Conservation (phyloP, 2,888 invertebrate genomes). For the Drosophila atripex region DNA sequence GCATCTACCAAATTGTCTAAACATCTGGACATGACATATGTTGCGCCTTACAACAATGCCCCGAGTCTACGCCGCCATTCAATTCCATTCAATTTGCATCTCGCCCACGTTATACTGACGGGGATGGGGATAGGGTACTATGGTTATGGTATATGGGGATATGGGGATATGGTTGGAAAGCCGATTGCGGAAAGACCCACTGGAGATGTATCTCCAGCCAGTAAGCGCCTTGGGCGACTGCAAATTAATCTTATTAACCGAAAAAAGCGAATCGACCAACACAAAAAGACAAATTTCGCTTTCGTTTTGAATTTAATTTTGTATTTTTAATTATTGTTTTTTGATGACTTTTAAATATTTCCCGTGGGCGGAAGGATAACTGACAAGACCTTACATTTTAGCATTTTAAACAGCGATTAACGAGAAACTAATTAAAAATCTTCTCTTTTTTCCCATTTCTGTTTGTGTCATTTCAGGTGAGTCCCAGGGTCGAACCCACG, state of each 20-base stretch:
- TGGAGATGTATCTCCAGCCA: constrained; percentile 44
- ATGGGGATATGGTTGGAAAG: no score
- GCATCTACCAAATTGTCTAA: constrained; percentile 31
- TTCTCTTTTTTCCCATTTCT: constrained; percentile 31
- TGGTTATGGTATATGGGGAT: no score
- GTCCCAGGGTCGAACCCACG: constrained; percentile 36
- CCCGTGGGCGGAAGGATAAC: constrained; percentile 38
- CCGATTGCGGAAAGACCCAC: constrained; percentile 29
- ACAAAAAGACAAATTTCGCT: constrained; percentile 46
- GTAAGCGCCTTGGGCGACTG: constrained; percentile 58
- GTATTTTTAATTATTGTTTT: constrained; percentile 1
- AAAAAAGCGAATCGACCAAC: constrained; percentile 35
- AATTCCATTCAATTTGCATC: constrained; percentile 62
- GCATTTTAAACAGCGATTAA: constrained; percentile 2
- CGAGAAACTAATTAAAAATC: constrained; percentile 41
- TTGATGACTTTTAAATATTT: constrained; percentile 3
- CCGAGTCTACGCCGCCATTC: constrained; percentile 22
- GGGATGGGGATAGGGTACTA: no score
- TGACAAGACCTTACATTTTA: constrained; percentile 15
- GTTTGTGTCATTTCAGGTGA: constrained; percentile 38
- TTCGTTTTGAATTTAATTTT: constrained; percentile 32
- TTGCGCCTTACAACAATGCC: constrained; percentile 15
- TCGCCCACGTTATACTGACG: constrained; percentile 50
- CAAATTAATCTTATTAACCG: constrained; percentile 58
- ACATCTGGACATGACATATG: constrained; percentile 41